Conservation (phyloP, 2,797 vertebrate species). For the Rhabdophis nuchalis region DNA sequence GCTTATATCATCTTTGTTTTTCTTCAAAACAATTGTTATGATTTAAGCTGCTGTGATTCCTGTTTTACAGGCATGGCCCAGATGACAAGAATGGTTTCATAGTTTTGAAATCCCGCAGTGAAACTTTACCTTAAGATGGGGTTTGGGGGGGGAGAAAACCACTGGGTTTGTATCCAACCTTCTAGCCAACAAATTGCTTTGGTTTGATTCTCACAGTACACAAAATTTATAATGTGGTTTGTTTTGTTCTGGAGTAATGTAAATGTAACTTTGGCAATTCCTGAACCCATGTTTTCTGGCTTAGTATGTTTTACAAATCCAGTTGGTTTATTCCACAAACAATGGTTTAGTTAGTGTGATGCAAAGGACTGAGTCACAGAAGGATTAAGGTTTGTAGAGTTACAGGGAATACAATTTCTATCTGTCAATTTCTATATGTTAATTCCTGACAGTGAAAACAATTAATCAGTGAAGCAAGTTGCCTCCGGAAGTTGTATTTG, state of each 20-base stretch:
- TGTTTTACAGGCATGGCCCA: background rate
- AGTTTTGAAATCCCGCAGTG: no score
- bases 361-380: background rate
- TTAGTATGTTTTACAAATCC: background rate
- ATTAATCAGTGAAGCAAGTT: background rate
- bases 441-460: background rate
- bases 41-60: background rate
- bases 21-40: no score
- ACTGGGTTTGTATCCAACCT: background rate
- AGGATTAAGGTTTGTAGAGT: background rate
- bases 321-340: background rate
- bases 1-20: background rate
- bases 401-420: background rate
- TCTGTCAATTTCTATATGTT: background rate
- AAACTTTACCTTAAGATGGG: background rate
- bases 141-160: accelerated
- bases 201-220: background rate
- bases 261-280: background rate
- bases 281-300: background rate
- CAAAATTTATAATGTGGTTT: background rate
- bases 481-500: background rate
- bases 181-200: background rate
- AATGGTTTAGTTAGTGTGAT: background rate
- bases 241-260: background rate
- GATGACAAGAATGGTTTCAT: background rate